Percentiles rank a stretch among this genome's conserved stretches.
Evolutionary conservation across 2,888 invertebrate species (phyloP).

Genomic region (Melanchra persicariae): DNA sequence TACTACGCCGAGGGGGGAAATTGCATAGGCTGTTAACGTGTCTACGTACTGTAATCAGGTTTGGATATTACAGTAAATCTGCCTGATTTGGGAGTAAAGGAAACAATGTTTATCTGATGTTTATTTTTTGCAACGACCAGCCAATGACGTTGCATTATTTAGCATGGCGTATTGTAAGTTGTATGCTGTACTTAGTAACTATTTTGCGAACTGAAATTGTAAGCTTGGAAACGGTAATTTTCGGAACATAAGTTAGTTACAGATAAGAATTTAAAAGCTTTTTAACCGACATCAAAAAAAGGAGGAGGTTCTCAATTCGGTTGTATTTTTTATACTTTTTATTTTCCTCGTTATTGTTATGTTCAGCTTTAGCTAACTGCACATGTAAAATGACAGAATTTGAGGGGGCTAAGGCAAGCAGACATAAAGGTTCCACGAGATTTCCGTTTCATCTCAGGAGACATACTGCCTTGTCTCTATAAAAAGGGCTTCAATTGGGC

Average conservation of each 20-base stretch:
- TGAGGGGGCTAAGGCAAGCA: background rate
- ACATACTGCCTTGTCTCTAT: slow-evolving; percentile 13
- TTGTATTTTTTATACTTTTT: too few species aligned
- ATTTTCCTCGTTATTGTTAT: background rate
- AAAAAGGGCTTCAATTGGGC: slow-evolving; percentile 48
- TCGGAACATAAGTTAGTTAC: background rate
- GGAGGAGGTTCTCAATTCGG: too few species aligned
- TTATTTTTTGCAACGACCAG: slow-evolving; percentile 39
- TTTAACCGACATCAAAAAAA: too few species aligned
- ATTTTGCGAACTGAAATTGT: slow-evolving; percentile 13
- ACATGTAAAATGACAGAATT: background rate
- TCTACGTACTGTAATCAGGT: slow-evolving; percentile 57
- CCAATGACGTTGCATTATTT: slow-evolving; percentile 25
- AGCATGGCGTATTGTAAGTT: slow-evolving; percentile 5
- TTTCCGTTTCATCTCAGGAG: slow-evolving; percentile 28
- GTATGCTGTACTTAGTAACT: slow-evolving; percentile 18
- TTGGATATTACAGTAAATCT: slow-evolving; percentile 54
- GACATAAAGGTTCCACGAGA: slow-evolving; percentile 9
- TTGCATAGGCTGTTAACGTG: slow-evolving; percentile 56
- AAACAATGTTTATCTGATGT: slow-evolving; percentile 47
- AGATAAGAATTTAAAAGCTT: background rate
- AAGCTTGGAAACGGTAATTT: slow-evolving; percentile 17
- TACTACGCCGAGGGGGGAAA: slow-evolving; percentile 48
- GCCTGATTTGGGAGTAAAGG: slow-evolving; percentile 51
- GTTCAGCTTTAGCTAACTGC: background rate